phyloP scores from a whole-genome alignment of 1,140 invertebrate genomes.

The Heliconius hermathena region DNA sequence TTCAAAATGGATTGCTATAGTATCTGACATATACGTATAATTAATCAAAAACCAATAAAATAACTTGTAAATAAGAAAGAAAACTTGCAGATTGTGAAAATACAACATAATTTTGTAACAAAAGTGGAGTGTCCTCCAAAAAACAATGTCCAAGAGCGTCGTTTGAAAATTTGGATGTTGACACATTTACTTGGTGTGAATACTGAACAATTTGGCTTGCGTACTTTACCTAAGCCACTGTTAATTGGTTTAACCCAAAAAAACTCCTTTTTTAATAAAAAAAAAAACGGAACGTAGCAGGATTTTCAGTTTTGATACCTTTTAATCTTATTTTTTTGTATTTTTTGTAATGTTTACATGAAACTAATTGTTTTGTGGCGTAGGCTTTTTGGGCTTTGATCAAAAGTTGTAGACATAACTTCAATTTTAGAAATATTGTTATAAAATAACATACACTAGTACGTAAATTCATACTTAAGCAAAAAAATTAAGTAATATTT shows the following conservation, averaged over 20 bases:
- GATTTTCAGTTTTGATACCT: background rate
- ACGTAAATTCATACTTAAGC: too few species aligned
- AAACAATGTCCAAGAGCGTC: background rate
- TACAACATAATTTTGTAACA: background rate
- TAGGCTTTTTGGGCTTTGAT: too few species aligned
- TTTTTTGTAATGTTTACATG: background rate
- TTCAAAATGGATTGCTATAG: too few species aligned
- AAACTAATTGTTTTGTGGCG: too few species aligned
- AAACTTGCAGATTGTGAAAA: background rate
- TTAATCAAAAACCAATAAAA: too few species aligned
- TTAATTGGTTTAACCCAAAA: background rate
- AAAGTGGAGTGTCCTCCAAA: background rate
- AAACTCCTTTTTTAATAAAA: too few species aligned
- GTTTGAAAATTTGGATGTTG: conserved; percentile 1
- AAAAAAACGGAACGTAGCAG: background rate
- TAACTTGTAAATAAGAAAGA: background rate
- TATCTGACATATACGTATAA: too few species aligned
- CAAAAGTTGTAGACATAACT: too few species aligned
- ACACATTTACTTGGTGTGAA: conserved; percentile 6
- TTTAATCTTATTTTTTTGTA: background rate
- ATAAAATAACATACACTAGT: too few species aligned
- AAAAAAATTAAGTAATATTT: too few species aligned
- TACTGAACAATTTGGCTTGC: background rate
- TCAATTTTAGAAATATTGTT: too few species aligned
- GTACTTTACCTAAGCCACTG: background rate